Conservation (phyloP, 1,140 invertebrate genomes). For the Drosophila rufa region DNA sequence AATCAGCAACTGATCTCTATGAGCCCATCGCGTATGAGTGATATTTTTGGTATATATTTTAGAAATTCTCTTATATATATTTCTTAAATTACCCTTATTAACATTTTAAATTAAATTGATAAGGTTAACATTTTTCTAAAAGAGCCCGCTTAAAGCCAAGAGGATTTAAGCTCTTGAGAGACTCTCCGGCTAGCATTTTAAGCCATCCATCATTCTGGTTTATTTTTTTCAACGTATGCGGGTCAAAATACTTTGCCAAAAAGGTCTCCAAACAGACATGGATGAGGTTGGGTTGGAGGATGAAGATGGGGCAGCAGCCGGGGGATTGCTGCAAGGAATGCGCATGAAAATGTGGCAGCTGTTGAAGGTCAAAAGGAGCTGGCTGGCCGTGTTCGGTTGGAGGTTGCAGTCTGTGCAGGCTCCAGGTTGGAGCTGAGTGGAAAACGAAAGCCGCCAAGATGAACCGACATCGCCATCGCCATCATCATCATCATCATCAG, state of each 20-base stretch:
- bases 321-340: constrained; percentile 36
- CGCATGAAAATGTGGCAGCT: constrained; percentile 71
- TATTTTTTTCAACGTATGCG: constrained; percentile 51
- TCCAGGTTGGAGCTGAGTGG: constrained; percentile 8
- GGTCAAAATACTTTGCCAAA: constrained; percentile 68
- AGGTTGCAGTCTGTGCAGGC: background rate
- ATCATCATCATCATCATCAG: constrained; percentile 11
- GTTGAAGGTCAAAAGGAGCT: constrained; percentile 71
- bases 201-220: constrained; percentile 57
- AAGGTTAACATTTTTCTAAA: too few relatives aligned
- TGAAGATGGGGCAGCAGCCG: background rate
- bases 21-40: too few relatives aligned
- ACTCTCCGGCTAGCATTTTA: constrained; percentile 25
- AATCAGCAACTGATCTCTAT: too few relatives aligned
- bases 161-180: constrained; percentile 2
- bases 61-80: too few relatives aligned
- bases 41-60: background rate
- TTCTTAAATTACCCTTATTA: too few relatives aligned
- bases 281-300: background rate
- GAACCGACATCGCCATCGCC: constrained; percentile 24
- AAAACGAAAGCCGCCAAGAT: constrained; percentile 41
- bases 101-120: too few relatives aligned
- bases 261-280: constrained; percentile 34
- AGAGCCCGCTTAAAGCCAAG: constrained; percentile 12
- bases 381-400: background rate